Conservation (phyloP, 2,888 invertebrate species). For the Micoletzkya japonica region DNA sequence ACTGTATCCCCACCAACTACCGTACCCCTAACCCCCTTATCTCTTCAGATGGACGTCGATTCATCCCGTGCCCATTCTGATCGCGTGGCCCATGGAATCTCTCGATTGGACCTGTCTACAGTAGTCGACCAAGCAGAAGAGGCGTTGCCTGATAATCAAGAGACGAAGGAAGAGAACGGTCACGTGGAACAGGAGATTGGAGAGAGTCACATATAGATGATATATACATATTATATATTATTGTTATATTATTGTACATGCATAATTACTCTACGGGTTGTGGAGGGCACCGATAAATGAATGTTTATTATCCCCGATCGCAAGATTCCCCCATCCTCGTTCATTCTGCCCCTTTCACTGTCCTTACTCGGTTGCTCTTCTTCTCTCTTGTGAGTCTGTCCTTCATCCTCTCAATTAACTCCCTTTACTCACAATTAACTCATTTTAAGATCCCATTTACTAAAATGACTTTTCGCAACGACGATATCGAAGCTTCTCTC, state of each 20-base stretch:
- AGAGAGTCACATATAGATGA: constrained; percentile 25
- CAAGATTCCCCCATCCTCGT: no score
- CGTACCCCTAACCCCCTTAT: no score
- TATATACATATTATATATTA: no score
- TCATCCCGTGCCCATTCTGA: constrained; percentile 22
- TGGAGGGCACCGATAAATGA: no score
- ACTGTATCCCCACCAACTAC: no score
- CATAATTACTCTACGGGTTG: no score
- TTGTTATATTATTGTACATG: no score
- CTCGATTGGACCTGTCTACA: constrained; percentile 17
- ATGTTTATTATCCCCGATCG: no score
- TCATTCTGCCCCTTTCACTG: not conserved
- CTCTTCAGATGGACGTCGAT: constrained; percentile 20
- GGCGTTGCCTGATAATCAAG: constrained; percentile 6
- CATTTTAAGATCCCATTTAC: not conserved
- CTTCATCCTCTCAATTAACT: not conserved
- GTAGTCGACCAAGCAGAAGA: constrained; percentile 19
- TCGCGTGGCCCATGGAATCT: constrained; percentile 16
- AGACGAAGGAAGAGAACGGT: constrained; percentile 8
- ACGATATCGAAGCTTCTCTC: constrained; percentile 2
- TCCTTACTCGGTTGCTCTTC: not conserved
- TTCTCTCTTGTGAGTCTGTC: not conserved
- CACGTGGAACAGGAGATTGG: not conserved
- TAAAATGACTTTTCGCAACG: not conserved
- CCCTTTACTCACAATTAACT: not conserved